These are phyloP conservation scores for Nycticorax nycticorax DNA, from an alignment of 2,113 vertebrate species.

Conservation along the genomic window DNA sequence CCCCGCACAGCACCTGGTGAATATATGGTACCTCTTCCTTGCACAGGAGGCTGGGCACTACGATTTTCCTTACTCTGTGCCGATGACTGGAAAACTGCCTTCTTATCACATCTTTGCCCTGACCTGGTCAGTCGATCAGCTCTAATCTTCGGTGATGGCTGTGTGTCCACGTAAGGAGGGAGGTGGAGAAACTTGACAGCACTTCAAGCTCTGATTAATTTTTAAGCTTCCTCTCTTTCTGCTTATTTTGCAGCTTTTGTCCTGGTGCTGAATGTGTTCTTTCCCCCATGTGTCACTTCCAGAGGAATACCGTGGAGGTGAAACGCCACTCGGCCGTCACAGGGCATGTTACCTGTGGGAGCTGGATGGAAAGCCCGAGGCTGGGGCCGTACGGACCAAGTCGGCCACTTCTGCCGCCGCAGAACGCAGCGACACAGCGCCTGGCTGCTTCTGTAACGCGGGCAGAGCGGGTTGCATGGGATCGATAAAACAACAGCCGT, in stretches of 20 bases:
- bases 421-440: neutral
- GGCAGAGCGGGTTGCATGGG: neutral
- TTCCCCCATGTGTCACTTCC: neutral
- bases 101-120: neutral
- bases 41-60: neutral
- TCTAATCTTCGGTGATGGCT: slow-evolving; percentile 16
- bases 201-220: slow-evolving; percentile 41
- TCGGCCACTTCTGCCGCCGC: neutral
- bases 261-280: neutral
- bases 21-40: neutral
- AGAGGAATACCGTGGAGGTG: neutral
- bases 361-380: neutral
- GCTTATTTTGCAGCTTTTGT: slow-evolving; percentile 40
- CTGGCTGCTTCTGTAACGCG: neutral
- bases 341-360: neutral
- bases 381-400: neutral
- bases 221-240: slow-evolving; percentile 58
- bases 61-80: neutral
- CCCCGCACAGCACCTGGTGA: neutral
- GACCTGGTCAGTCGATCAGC: neutral
- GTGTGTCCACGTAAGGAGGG: neutral
- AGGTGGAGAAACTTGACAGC: slow-evolving; percentile 1
- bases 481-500: neutral
- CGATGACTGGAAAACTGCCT: neutral
- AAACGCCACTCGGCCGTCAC: neutral